Evolutionary conservation across 2,888 invertebrate genomes (phyloP).

Genomic region (Tridacna crocea): DNA sequence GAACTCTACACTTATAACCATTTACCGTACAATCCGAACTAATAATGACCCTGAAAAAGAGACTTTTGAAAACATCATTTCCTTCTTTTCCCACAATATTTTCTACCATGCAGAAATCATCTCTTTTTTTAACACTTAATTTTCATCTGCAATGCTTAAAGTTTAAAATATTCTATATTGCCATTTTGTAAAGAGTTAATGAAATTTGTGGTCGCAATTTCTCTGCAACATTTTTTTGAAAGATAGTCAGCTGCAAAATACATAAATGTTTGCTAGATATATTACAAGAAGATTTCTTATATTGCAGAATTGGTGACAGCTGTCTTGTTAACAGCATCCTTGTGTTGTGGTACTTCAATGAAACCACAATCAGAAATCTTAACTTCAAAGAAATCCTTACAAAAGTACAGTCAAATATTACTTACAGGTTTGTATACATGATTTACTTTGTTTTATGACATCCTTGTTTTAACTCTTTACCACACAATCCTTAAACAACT

Average conservation of each 20-base stretch:
- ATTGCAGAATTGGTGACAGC: conserved; percentile 61
- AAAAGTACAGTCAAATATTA: conserved; percentile 64
- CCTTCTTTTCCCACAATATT: background rate
- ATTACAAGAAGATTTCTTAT: background rate
- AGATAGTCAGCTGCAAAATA: too few relatives aligned
- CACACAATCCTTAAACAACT: too few relatives aligned
- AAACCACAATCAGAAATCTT: conserved; percentile 66
- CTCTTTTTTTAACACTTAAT: too few relatives aligned
- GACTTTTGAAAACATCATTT: background rate
- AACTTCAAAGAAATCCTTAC: conserved; percentile 65
- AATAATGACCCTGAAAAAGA: background rate
- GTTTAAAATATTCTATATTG: too few relatives aligned
- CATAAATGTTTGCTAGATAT: too few relatives aligned
- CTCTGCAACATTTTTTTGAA: too few relatives aligned
- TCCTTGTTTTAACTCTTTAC: too few relatives aligned
- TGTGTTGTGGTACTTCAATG: conserved; percentile 76
- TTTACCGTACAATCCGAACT: too few relatives aligned
- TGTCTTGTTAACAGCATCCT: conserved; percentile 73
- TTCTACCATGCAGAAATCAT: background rate
- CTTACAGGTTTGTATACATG: conserved; percentile 65
- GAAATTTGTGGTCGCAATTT: too few relatives aligned
- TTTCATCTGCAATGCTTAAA: too few relatives aligned
- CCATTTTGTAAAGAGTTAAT: too few relatives aligned
- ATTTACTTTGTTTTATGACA: background rate
- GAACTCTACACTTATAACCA: too few relatives aligned